These are phyloP conservation scores for Polyergus mexicanus DNA, from an alignment of 1,140 invertebrate species.

Conservation along the genomic window DNA sequence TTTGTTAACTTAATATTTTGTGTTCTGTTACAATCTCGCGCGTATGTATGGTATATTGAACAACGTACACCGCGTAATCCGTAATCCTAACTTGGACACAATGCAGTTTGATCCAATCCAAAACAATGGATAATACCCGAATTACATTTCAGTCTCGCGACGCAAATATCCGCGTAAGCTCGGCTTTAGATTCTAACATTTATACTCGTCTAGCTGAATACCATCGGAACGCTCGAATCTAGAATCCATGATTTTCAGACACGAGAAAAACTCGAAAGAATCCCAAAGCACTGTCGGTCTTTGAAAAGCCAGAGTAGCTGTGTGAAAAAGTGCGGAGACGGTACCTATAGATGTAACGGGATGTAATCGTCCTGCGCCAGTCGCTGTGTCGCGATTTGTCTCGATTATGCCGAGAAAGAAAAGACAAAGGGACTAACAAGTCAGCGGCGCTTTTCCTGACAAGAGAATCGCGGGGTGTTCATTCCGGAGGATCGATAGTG, in stretches of 20 bases:
- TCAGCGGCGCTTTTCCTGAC: neutral
- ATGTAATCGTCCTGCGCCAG: constrained; percentile 31
- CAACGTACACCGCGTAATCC: constrained; percentile 14
- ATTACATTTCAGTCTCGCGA: constrained; percentile 27
- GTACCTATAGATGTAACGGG: constrained; percentile 11
- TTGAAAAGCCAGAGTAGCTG: neutral
- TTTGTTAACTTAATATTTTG: neutral
- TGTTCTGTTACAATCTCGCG: neutral
- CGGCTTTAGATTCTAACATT: constrained; percentile 24
- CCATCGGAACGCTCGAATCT: neutral
- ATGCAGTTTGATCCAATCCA: constrained; percentile 43
- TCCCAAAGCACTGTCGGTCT: neutral
- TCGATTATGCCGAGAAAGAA: constrained; percentile 37
- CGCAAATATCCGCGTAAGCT: constrained; percentile 50
- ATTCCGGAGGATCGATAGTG: constrained; percentile 33
- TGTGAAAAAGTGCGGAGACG: constrained; percentile 31
- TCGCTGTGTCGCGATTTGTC: neutral
- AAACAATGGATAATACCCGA: constrained; percentile 59
- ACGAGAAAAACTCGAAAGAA: neutral
- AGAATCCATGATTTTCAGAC: constrained; percentile 29
- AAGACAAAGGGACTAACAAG: too few species aligned
- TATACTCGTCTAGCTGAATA: neutral
- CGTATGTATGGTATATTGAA: neutral
- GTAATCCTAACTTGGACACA: constrained; percentile 10
- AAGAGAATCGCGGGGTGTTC: neutral